These are phyloP conservation scores for Helobdella robusta DNA, from an alignment of 2,888 invertebrate species.

Conservation along the genomic window DNA sequence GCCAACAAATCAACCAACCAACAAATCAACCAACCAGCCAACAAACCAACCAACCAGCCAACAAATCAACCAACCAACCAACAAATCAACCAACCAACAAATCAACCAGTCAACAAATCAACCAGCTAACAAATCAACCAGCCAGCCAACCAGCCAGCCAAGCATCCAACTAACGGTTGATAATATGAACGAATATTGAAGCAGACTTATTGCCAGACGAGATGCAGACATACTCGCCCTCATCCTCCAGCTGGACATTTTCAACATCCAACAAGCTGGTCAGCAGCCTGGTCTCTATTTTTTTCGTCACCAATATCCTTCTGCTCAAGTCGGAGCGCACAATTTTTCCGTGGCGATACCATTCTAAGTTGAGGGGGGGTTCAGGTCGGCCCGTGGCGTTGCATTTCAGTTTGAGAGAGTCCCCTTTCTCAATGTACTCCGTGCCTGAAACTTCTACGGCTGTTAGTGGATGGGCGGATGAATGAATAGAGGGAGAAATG, in stretches of 20 bases:
- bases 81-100: no score
- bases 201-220: conserved; percentile 40
- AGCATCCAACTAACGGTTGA: conserved; percentile 40
- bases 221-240: conserved; percentile 42
- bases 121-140: not conserved
- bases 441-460: conserved; percentile 40
- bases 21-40: no score
- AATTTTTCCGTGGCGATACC: conserved; percentile 42
- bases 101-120: no score
- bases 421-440: conserved; percentile 41
- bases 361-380: conserved; percentile 43
- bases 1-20: no score
- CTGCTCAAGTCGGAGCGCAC: conserved; percentile 37
- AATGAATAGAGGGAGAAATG: no score
- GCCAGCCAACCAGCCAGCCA: not conserved
- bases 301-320: conserved; percentile 41
- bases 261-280: conserved; percentile 40
- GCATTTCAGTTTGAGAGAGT: conserved; percentile 39
- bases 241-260: conserved; percentile 38
- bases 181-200: conserved; percentile 40
- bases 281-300: conserved; percentile 39
- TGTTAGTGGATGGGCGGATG: conserved; percentile 27
- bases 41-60: no score
- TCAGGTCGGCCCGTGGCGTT: conserved; percentile 44
- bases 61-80: no score